Conservation (phyloP, 2,888 invertebrate species). For the Drosophila borborema region DNA sequence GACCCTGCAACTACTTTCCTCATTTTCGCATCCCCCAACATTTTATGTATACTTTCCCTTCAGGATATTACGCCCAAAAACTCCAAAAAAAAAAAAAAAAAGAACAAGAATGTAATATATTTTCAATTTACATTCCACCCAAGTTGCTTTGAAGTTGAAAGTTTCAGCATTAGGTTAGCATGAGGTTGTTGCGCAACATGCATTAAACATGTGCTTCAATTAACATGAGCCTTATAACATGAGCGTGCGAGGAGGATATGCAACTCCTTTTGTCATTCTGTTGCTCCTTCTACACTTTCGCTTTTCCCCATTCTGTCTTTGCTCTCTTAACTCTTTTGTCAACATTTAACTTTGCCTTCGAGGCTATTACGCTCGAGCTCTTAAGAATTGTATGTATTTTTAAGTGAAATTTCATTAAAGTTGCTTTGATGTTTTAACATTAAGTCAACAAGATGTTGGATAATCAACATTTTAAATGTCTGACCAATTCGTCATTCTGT, state of each 20-base stretch:
- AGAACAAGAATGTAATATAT: not conserved
- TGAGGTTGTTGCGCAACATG: not conserved
- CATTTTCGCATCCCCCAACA: too few species aligned
- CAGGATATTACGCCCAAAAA: not conserved
- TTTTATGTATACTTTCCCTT: not conserved
- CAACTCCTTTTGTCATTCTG: not conserved
- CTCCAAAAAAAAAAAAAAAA: not conserved
- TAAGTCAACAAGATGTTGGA: not conserved
- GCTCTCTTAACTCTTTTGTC: constrained; percentile 4
- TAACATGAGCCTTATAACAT: not conserved
- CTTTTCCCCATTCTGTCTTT: not conserved
- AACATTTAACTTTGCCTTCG: constrained; percentile 4
- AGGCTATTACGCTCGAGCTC: not conserved
- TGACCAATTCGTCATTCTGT: not conserved
- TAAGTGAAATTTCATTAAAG: not conserved
- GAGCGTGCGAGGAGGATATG: not conserved
- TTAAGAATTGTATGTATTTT: not conserved
- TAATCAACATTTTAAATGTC: not conserved
- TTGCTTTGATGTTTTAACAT: not conserved
- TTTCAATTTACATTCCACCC: not conserved
- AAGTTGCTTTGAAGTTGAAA: constrained; percentile 4
- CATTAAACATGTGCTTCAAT: not conserved
- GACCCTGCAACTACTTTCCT: not conserved
- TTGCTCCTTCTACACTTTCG: not conserved
- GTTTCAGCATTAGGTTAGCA: not conserved